Evolutionary conservation across 2,888 invertebrate genomes (phyloP).

Genomic region (Pantelozetes paolii): DNA sequence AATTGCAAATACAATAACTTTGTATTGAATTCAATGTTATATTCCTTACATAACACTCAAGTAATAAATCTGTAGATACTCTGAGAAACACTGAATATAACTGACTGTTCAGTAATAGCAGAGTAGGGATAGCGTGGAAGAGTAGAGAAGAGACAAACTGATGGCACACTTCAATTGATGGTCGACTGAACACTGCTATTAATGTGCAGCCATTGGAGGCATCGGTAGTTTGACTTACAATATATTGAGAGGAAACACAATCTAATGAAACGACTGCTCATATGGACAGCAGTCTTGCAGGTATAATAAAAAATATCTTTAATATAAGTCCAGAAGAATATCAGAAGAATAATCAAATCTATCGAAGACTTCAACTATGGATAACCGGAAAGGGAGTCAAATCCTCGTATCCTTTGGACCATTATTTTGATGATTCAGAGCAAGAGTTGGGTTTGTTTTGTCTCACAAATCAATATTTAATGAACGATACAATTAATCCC

Average conservation of each 20-base stretch:
- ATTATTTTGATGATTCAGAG: not conserved
- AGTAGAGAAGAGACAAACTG: constrained; percentile 23
- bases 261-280: not conserved
- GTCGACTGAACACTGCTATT: constrained; percentile 21
- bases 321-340: not conserved
- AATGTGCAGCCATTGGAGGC: not conserved
- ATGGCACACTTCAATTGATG: constrained; percentile 19
- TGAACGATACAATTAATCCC: constrained; percentile 34
- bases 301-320: not conserved
- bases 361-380: not conserved
- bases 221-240: constrained; percentile 3
- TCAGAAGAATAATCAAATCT: constrained; percentile 12
- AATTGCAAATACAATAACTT: not conserved
- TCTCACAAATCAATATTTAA: constrained; percentile 29
- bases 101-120: not conserved
- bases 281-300: constrained; percentile 5
- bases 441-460: not conserved
- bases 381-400: not conserved
- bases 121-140: not conserved
- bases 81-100: not conserved
- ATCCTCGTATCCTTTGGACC: not conserved
- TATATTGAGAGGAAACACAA: not conserved
- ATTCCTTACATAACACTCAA: constrained; percentile 1
- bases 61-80: constrained; percentile 30
- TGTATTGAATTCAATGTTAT: constrained; percentile 1